Evolutionary conservation across 2,113 vertebrate species (phyloP).

Genomic region (Rhipidura dahli): DNA sequence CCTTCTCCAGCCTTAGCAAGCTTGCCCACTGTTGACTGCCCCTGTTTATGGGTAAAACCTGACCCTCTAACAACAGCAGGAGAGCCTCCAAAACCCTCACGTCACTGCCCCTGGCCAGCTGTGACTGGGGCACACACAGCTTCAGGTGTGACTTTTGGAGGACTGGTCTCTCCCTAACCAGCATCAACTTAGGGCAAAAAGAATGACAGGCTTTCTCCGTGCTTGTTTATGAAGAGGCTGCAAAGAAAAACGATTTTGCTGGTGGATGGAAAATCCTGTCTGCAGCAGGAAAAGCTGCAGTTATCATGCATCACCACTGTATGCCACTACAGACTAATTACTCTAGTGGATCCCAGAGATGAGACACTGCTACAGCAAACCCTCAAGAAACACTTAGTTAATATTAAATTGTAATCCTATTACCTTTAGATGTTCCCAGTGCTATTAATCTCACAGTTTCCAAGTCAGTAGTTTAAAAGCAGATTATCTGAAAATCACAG

Average conservation of each 20-base stretch:
- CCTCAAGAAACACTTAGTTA: conserved; percentile 19
- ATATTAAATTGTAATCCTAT: conserved; percentile 40
- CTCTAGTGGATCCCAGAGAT: not conserved
- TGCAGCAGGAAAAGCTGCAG: not conserved
- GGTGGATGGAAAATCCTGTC: not conserved
- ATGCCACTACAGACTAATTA: conserved; percentile 51
- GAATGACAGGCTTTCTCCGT: not conserved
- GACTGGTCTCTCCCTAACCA: not conserved
- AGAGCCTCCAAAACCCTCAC: not conserved
- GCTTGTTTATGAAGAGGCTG: not conserved
- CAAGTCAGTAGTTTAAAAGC: conserved; percentile 17
- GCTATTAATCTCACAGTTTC: conserved; percentile 39
- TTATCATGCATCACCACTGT: conserved; percentile 15
- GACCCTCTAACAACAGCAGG: not conserved
- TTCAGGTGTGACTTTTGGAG: not conserved
- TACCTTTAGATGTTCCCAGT: not conserved
- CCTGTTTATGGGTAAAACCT: not conserved
- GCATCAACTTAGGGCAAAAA: not conserved
- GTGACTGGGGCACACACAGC: not conserved
- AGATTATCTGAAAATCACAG: not conserved
- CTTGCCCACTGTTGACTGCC: not conserved
- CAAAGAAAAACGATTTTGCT: not conserved
- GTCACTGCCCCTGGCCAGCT: not conserved
- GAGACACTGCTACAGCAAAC: not conserved
- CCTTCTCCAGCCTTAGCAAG: not conserved